Conservation (phyloP, 2,113 vertebrate genomes). For the Grallaria varia region DNA sequence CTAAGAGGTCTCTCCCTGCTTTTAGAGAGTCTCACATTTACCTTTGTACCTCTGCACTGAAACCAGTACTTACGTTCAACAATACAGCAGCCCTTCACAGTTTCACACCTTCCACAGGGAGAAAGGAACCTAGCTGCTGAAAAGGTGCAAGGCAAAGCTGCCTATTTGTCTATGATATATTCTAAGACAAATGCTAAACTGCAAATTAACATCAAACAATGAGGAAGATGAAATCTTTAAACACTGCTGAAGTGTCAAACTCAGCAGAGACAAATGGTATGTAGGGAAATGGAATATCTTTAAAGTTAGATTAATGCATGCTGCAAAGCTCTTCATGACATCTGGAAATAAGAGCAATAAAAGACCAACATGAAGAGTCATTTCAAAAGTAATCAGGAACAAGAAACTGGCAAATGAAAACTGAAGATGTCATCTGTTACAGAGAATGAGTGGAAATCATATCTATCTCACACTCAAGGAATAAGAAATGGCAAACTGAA, state of each 20-base stretch:
- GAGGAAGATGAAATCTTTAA: not conserved
- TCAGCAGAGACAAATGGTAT: not conserved
- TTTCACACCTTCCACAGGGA: not conserved
- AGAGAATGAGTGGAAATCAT: not conserved
- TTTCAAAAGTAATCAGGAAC: conserved; percentile 22
- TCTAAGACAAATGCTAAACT: not conserved
- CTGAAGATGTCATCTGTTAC: not conserved
- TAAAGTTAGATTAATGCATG: not conserved
- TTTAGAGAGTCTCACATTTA: not conserved
- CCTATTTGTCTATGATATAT: not conserved
- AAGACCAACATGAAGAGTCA: not conserved
- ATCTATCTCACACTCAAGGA: not conserved
- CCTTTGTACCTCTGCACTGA: not conserved
- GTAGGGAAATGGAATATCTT: not conserved
- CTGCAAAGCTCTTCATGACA: conserved; percentile 1
- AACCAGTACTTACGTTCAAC: not conserved
- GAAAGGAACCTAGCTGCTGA: rapidly evolving
- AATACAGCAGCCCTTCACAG: not conserved
- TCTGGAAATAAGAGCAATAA: conserved; percentile 37
- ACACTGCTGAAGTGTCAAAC: not conserved
- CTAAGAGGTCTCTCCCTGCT: not conserved
- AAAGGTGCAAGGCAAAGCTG: not conserved
- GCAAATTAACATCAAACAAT: not conserved
- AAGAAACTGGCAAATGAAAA: not conserved
- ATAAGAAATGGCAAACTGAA: not conserved